phyloP scores from a whole-genome alignment of 1,140 invertebrate species.

The Saccostrea cuccullata region DNA sequence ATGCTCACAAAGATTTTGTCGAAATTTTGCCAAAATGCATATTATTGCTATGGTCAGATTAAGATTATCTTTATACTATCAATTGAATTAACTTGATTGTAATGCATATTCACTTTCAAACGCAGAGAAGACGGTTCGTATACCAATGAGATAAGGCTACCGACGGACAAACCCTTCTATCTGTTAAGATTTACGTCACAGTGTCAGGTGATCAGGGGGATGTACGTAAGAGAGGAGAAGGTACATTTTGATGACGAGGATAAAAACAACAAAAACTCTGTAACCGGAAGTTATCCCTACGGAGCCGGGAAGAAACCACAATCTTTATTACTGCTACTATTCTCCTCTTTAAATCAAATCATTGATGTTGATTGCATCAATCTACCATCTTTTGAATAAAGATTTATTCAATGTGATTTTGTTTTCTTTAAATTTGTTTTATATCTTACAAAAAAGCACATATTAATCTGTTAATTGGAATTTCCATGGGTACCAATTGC shows the following conservation, averaged over 20 bases:
- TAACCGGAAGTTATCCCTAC: neutral
- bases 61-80: too few species aligned
- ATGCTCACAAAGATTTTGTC: too few species aligned
- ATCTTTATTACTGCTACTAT: neutral
- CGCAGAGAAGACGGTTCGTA: neutral
- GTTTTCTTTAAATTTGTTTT: too few species aligned
- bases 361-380: neutral
- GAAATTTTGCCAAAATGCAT: too few species aligned
- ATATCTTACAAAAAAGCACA: too few species aligned
- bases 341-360: neutral
- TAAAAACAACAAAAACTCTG: neutral
- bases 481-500: too few species aligned
- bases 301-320: neutral
- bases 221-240: neutral
- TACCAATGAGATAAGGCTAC: neutral
- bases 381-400: too few species aligned
- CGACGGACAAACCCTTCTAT: constrained; percentile 18
- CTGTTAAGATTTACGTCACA: neutral
- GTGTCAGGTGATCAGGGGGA: neutral
- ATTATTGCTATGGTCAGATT: too few species aligned
- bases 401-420: too few species aligned
- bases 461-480: too few species aligned
- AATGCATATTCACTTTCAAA: neutral
- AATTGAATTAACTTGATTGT: too few species aligned
- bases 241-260: neutral